Conservation (phyloP, 1,140 invertebrate species). For the Nylanderia fulva region DNA sequence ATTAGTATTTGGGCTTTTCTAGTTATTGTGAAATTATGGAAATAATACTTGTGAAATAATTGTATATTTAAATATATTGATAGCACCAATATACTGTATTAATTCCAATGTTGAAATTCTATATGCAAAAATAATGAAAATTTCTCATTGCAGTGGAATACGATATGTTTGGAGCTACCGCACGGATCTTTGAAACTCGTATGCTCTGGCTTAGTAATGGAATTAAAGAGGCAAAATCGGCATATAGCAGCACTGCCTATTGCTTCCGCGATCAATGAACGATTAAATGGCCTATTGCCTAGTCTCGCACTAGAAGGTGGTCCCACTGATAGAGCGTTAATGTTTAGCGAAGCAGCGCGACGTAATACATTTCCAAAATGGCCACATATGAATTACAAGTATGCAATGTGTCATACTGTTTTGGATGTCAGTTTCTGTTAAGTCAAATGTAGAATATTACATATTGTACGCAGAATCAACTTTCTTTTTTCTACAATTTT, state of each 20-base stretch:
- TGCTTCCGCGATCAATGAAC: conserved; percentile 94
- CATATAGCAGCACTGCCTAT: conserved; percentile 94
- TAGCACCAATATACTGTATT: neutral
- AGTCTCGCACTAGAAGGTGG: conserved; percentile 83
- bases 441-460: conserved; percentile 13
- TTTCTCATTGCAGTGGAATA: conserved; percentile 92
- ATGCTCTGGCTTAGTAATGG: conserved; percentile 91
- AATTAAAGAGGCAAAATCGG: conserved; percentile 93
- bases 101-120: neutral
- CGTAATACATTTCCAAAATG: conserved; percentile 96
- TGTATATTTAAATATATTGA: neutral
- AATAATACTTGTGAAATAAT: no score
- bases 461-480: neutral
- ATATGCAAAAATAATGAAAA: conserved; percentile 12
- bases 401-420: conserved; percentile 66
- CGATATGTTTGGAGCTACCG: conserved; percentile 93
- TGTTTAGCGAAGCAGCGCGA: conserved; percentile 96
- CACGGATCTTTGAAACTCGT: conserved; percentile 92
- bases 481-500: neutral
- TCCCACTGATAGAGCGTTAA: conserved; percentile 89
- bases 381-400: conserved; percentile 99
- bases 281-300: conserved; percentile 91
- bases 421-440: neutral
- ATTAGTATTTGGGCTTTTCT: no score
- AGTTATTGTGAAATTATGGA: no score